Conservation (phyloP, 2,113 vertebrate genomes). For the Ptyas mucosa region DNA sequence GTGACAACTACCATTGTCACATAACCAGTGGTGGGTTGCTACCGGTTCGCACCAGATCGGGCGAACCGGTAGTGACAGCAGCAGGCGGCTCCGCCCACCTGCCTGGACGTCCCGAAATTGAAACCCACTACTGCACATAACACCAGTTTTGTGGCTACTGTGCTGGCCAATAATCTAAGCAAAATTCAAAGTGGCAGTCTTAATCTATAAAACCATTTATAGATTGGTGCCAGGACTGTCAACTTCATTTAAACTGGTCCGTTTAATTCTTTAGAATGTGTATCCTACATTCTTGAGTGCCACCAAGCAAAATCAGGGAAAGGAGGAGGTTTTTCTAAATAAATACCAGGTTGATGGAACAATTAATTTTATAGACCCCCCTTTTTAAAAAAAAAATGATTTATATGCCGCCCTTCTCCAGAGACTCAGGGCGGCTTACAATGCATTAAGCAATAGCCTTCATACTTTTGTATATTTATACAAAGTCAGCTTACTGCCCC, state of each 20-base stretch:
- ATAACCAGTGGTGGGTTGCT: not conserved
- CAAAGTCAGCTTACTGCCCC: no score
- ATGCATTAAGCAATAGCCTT: no score
- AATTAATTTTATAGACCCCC: not conserved
- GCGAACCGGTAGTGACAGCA: no score
- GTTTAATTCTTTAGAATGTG: not conserved
- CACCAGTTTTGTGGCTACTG: not conserved
- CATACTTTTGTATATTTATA: no score
- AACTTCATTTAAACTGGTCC: not conserved
- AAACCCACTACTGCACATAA: not conserved
- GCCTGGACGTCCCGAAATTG: no score
- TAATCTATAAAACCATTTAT: not conserved
- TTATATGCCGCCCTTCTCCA: no score
- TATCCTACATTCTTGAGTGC: not conserved
- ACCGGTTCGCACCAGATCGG: no score
- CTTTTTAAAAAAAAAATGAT: no score
- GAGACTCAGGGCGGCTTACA: no score
- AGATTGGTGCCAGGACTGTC: not conserved
- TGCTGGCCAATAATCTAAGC: not conserved
- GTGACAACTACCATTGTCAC: not conserved
- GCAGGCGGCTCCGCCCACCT: no score
- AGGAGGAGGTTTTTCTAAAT: not conserved
- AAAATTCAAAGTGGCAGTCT: not conserved
- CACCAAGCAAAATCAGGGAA: not conserved
- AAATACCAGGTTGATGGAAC: not conserved